These are phyloP conservation scores for Platichthys flesus DNA, from an alignment of 2,113 vertebrate genomes.

Conservation along the genomic window DNA sequence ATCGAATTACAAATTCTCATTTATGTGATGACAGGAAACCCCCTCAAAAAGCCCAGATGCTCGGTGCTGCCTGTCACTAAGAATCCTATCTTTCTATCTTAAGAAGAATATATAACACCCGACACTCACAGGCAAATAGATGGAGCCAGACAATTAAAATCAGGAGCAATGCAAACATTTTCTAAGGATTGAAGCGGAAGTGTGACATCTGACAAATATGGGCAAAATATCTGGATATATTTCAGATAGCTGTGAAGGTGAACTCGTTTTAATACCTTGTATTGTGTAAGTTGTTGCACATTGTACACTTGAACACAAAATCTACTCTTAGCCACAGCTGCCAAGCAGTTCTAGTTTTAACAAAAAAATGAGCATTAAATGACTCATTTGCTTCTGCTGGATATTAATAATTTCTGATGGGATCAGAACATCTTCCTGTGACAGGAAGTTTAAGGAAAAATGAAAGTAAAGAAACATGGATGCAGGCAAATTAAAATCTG, in stretches of 20 bases:
- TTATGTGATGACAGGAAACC: too few relatives aligned
- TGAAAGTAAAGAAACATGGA: too few relatives aligned
- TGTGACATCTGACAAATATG: too few relatives aligned
- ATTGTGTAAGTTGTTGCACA: too few relatives aligned
- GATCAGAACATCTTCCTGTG: not conserved
- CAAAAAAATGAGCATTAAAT: not conserved
- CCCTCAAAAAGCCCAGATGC: too few relatives aligned
- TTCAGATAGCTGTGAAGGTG: too few relatives aligned
- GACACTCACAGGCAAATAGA: not conserved
- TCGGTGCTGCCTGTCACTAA: not conserved
- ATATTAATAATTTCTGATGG: not conserved
- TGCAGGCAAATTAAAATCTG: not conserved
- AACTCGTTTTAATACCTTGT: too few relatives aligned
- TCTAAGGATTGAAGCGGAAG: too few relatives aligned
- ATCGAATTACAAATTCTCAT: not conserved
- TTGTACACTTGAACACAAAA: too few relatives aligned
- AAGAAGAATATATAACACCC: not conserved
- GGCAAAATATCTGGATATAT: too few relatives aligned
- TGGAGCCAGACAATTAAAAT: not conserved
- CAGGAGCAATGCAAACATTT: not conserved
- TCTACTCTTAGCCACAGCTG: not conserved
- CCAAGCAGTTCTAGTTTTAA: not conserved
- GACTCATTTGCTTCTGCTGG: too few relatives aligned
- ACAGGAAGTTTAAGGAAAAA: too few relatives aligned
- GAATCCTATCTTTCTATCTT: not conserved